These are phyloP conservation scores for Palythoa grandis DNA, from an alignment of 92 coral and sea anemone genomes.

Conservation along the genomic window DNA sequence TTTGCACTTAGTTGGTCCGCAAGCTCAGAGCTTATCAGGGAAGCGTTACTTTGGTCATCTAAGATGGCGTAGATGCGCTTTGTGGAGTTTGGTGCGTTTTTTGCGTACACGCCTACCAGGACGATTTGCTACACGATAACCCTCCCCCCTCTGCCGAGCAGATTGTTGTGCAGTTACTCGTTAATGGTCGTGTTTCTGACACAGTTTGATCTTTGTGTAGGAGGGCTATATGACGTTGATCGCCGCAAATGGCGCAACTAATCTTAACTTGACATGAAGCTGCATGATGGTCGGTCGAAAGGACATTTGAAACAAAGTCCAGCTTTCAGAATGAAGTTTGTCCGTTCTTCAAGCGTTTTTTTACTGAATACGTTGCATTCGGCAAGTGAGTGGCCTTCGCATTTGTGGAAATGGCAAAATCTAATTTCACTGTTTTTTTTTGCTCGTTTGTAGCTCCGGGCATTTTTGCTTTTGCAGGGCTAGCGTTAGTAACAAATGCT, in stretches of 20 bases:
- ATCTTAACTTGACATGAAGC: slow-evolving; percentile 14
- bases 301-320: slow-evolving; percentile 6
- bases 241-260: slow-evolving; percentile 36
- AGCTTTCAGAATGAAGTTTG: slow-evolving; percentile 8
- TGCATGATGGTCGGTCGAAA: not conserved
- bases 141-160: slow-evolving; percentile 46
- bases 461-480: not conserved
- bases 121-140: slow-evolving; percentile 48
- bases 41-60: slow-evolving; percentile 45
- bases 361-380: not conserved
- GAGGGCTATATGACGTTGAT: slow-evolving; percentile 48
- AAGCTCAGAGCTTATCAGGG: slow-evolving; percentile 34
- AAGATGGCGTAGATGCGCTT: slow-evolving; percentile 34
- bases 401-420: slow-evolving; percentile 19
- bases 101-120: slow-evolving; percentile 39
- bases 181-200: not conserved
- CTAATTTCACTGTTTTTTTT: not conserved
- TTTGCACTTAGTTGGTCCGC: no score
- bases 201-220: slow-evolving; percentile 38
- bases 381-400: slow-evolving; percentile 35
- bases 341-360: slow-evolving; percentile 12
- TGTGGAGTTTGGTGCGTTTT: slow-evolving; percentile 12
- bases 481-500: not conserved
- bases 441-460: not conserved
- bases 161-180: slow-evolving; percentile 29